These are phyloP conservation scores for Ernsta delagoae DNA, from an alignment of 2,888 invertebrate genomes.

Conservation along the genomic window DNA sequence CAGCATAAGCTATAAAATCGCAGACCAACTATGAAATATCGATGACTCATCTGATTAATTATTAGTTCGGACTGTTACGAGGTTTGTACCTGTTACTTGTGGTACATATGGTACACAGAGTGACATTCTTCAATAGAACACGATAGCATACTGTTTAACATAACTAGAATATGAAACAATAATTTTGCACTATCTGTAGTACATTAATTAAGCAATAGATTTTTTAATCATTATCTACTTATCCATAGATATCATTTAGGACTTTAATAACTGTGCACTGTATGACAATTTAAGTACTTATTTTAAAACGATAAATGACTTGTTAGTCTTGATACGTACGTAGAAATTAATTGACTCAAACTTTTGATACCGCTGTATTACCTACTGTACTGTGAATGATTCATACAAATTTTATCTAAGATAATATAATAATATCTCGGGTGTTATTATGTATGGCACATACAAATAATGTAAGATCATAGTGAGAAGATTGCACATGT, in stretches of 20 bases:
- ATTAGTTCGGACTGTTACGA: conserved; percentile 53
- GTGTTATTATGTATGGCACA: conserved; percentile 62
- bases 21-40: conserved; percentile 45
- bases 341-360: conserved; percentile 41
- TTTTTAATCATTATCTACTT: conserved; percentile 25
- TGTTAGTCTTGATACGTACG: conserved; percentile 22
- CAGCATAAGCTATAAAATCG: conserved; percentile 1
- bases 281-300: conserved; percentile 8
- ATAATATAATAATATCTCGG: conserved; percentile 54
- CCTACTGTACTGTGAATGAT: conserved; percentile 53
- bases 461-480: conserved; percentile 59
- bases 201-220: conserved; percentile 37
- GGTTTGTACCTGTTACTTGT: conserved; percentile 47
- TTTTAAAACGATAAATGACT: conserved; percentile 1
- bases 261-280: conserved; percentile 11
- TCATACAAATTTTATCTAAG: conserved; percentile 46
- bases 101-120: conserved; percentile 57
- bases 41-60: conserved; percentile 60
- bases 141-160: conserved; percentile 16
- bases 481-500: conserved; percentile 77
- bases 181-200: conserved; percentile 43
- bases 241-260: conserved; percentile 25
- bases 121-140: conserved; percentile 33
- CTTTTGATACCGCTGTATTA: conserved; percentile 60
- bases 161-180: conserved; percentile 40